phyloP scores from a whole-genome alignment of 2,888 invertebrate genomes.

The Erynnis tages region DNA sequence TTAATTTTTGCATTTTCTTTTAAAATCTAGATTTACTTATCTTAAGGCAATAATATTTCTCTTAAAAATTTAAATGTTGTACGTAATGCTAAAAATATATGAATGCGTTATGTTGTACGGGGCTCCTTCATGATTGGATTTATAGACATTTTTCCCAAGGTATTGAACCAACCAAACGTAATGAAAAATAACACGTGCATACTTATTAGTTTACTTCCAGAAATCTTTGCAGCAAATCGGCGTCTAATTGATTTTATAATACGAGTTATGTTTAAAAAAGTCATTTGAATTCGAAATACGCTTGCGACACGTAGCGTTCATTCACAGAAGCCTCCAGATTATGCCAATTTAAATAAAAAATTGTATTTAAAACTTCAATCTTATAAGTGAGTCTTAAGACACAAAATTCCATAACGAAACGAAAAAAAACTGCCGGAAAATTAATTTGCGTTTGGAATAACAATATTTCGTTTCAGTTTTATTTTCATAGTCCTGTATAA shows the following conservation, averaged over 20 bases:
- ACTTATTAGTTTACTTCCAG: too few species aligned
- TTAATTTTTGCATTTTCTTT: too few species aligned
- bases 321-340: slow-evolving; percentile 10
- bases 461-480: slow-evolving; percentile 43
- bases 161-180: too few species aligned
- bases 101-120: too few species aligned
- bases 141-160: too few species aligned
- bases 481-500: slow-evolving; percentile 62
- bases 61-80: too few species aligned
- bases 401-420: slow-evolving; percentile 26
- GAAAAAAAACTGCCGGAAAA: slow-evolving; percentile 26
- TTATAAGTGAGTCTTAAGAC: slow-evolving; percentile 6
- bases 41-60: too few species aligned
- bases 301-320: slow-evolving; percentile 48
- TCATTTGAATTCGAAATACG: slow-evolving; percentile 57
- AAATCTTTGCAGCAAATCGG: too few species aligned
- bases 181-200: too few species aligned
- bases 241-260: slow-evolving; percentile 73
- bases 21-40: too few species aligned
- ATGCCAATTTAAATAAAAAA: neutral
- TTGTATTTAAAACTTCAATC: slow-evolving; percentile 6
- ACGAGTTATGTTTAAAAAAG: slow-evolving; percentile 54
- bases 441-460: slow-evolving; percentile 31
- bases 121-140: too few species aligned
- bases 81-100: too few species aligned